These are phyloP conservation scores for Trichosurus vulpecula DNA, from an alignment of 2,797 vertebrate genomes.

Conservation along the genomic window DNA sequence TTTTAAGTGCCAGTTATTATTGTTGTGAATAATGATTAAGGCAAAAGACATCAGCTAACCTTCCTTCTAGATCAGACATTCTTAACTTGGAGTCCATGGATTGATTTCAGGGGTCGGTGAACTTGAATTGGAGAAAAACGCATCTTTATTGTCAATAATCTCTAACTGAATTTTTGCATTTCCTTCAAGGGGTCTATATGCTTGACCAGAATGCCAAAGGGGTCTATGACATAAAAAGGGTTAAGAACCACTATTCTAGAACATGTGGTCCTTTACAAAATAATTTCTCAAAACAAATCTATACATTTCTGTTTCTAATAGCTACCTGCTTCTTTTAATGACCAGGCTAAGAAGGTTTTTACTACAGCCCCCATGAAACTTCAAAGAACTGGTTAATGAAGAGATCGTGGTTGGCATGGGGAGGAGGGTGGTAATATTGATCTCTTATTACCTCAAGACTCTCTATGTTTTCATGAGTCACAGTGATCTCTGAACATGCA, in stretches of 20 bases:
- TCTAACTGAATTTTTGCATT: not conserved
- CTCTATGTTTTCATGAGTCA: slow-evolving; percentile 5
- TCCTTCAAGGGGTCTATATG: not conserved
- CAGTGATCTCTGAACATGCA: too few species aligned
- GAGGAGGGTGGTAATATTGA: not conserved
- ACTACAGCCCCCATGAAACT: fast-evolving
- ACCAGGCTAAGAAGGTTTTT: not conserved
- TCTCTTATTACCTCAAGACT: not conserved
- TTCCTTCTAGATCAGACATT: not conserved
- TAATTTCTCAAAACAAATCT: not conserved
- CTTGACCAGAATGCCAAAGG: not conserved
- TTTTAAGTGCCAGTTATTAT: not conserved
- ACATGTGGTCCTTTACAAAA: not conserved
- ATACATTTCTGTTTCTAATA: not conserved
- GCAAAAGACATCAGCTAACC: not conserved
- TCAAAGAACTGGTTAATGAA: not conserved
- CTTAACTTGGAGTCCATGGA: not conserved
- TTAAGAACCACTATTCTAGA: not conserved
- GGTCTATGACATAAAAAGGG: not conserved
- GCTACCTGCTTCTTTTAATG: not conserved
- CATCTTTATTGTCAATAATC: not conserved
- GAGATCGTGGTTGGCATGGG: not conserved
- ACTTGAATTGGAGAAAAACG: not conserved
- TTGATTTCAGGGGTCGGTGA: not conserved
- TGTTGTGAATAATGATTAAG: not conserved